Conservation (phyloP, 2,888 invertebrate genomes). For the Pseudococcus jackbeardsleyi region DNA sequence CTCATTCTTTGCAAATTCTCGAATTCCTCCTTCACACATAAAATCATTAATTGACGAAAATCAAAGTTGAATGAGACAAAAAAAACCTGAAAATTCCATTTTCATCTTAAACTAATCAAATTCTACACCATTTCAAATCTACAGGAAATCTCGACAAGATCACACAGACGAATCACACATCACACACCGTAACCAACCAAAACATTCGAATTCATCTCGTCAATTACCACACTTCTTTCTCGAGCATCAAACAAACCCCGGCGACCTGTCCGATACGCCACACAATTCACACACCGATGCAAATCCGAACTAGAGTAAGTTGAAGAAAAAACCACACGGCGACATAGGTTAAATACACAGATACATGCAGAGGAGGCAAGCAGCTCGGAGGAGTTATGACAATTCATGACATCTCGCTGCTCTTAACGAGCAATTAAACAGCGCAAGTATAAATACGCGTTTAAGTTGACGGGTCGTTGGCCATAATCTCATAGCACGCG, state of each 20-base stretch:
- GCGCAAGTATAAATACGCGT: conserved; percentile 5
- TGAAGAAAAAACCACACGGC: not conserved
- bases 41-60: no score
- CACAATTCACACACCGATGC: not conserved
- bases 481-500: conserved; percentile 34
- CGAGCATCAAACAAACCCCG: not conserved
- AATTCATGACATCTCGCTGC: conserved; percentile 4
- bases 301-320: not conserved
- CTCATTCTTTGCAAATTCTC: no score
- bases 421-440: conserved; percentile 26
- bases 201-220: not conserved
- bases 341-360: not conserved
- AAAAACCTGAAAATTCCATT: no score
- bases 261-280: not conserved
- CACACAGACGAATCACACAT: not conserved
- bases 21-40: no score
- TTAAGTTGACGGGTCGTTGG: conserved; percentile 18
- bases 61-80: no score
- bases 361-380: not conserved
- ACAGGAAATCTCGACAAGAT: no score
- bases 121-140: no score
- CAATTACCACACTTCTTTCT: not conserved
- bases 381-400: not conserved
- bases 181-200: not conserved
- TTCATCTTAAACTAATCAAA: no score